Conservation (phyloP, 2,113 vertebrate species). For the Tachysurus fulvidraco region DNA sequence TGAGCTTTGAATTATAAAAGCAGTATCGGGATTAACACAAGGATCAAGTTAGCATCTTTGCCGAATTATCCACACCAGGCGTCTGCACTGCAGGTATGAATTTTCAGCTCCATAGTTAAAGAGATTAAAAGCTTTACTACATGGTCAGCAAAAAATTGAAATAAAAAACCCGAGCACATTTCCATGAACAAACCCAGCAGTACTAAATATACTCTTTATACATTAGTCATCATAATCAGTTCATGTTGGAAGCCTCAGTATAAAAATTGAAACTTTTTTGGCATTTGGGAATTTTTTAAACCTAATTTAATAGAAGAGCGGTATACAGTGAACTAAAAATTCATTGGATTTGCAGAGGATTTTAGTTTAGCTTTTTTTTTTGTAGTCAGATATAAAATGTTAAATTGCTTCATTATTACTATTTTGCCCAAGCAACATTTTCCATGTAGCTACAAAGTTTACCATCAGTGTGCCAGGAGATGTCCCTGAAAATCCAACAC, state of each 20-base stretch:
- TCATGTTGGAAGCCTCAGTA: not conserved
- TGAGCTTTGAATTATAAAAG: slow-evolving; percentile 42
- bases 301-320: not conserved
- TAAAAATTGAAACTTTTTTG: not conserved
- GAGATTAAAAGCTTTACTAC: not conserved
- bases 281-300: not conserved
- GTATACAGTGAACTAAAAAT: not conserved
- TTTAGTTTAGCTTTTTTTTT: not conserved
- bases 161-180: not conserved
- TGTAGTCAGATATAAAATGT: not conserved
- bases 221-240: not conserved
- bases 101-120: not conserved
- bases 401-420: not conserved
- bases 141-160: not conserved
- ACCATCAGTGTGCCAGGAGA: not conserved
- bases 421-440: not conserved
- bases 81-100: not conserved
- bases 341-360: not conserved
- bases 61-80: slow-evolving; percentile 21
- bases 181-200: not conserved
- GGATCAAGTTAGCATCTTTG: not conserved
- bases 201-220: not conserved
- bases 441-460: not conserved
- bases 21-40: slow-evolving; percentile 19
- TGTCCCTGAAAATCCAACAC: not conserved